Conservation (phyloP, 1,140 invertebrate species). For the Sinella curviseta region DNA sequence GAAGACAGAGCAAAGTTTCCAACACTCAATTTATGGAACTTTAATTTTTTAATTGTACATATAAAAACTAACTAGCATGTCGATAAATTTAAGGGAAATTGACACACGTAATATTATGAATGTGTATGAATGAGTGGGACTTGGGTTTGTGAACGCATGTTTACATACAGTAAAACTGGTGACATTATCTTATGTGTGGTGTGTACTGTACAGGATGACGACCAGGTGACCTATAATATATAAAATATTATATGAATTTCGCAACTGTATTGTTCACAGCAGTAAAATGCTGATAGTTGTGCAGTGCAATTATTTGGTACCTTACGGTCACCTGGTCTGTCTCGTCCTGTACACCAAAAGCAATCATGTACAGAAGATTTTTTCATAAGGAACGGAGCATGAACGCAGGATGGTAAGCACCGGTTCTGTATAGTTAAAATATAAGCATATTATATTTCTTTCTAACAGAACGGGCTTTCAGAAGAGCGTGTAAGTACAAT, state of each 20-base stretch:
- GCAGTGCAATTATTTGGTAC: not conserved
- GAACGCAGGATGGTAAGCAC: not conserved
- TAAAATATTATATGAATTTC: not conserved
- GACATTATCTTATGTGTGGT: not conserved
- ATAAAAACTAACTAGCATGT: no score
- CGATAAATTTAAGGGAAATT: no score
- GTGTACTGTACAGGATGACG: not conserved
- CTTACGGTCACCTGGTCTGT: not conserved
- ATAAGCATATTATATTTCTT: not conserved
- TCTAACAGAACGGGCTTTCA: not conserved
- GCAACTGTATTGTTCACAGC: not conserved
- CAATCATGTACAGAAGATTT: not conserved
- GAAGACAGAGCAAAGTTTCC: no score
- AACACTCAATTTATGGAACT: no score
- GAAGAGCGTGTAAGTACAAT: slow-evolving; percentile 50
- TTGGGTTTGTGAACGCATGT: not conserved
- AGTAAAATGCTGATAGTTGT: not conserved
- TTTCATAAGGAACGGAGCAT: slow-evolving; percentile 23
- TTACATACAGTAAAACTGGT: not conserved
- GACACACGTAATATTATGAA: no score
- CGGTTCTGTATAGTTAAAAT: not conserved
- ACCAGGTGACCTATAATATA: not conserved
- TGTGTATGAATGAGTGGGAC: not conserved
- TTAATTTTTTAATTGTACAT: no score
- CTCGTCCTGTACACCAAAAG: not conserved